Evolutionary conservation across 2,797 vertebrate genomes (phyloP), one percentile per base, ranked within the genome.

Genomic region (Cyprinodon diabolis): DNA sequence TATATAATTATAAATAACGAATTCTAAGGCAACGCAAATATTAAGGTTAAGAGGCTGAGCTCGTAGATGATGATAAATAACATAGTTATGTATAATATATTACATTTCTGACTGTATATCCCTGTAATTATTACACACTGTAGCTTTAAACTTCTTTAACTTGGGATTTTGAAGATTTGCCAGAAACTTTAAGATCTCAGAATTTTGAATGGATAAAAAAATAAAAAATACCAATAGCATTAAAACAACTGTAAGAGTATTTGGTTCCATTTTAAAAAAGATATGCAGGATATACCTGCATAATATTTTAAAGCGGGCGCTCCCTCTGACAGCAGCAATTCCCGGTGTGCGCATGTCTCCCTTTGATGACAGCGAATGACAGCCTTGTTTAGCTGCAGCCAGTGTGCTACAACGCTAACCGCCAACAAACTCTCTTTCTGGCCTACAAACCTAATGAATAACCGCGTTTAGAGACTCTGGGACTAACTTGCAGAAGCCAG

Each of bases 341-440:
- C 14, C n/a, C 23, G 21, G 0, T 79, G 84, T 75, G 81, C 78
- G 82, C 81, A 76, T 35, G 91, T 90, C 91, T 91, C 90, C 88
- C 91, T 91, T 91, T 94, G 92, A 94, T 95, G 94, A 95, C 95
- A 95, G 93, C 91, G 69, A 86, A 92, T 93, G 91, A 93, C 92
- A 94, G 91, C 83, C 78, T 79, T 30, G 84, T 88, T 69, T 85
- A 86, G 89, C 87, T 80, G 83, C 58, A 87, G 70, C 80, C 85
- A 75, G 79, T 70, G 75, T 70, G 75, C 68, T 71, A 88, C 75
- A 81, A 86, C 77, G 89, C 88, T 86, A 90, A 58, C 72, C 87
- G 77, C 85, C 75, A 82, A 79, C 90, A 75, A 88, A 86, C 85
- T 78, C 30, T 30, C 66, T 35, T 66, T 75, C 19, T 68, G 58